These are phyloP conservation scores for Amphibalanus amphitrite DNA, from an alignment of 1,140 invertebrate species.

Conservation along the genomic window DNA sequence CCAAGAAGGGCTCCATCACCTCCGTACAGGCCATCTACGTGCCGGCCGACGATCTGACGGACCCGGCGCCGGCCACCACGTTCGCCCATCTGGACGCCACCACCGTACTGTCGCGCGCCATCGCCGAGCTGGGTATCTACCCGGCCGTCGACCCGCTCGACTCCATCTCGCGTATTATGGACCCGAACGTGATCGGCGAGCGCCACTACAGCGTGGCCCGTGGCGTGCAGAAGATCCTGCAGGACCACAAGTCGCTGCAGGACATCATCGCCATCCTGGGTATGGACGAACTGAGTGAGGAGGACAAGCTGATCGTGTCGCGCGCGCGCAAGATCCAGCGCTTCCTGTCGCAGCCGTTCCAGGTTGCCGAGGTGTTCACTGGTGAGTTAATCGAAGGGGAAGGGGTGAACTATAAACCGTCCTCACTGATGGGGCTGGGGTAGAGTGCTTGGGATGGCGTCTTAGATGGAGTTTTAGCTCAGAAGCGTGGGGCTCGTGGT, in stretches of 20 bases:
- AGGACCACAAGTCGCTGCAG: conserved; percentile 48
- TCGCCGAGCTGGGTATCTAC: conserved; percentile 44
- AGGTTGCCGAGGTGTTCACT: conserved; percentile 39
- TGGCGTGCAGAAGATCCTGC: conserved; percentile 31
- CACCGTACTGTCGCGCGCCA: conserved; percentile 42
- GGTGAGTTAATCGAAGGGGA: too few species aligned
- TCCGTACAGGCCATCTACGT: conserved; percentile 46
- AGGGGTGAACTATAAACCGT: too few species aligned
- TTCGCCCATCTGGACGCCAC: conserved; percentile 47
- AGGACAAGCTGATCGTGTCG: conserved; percentile 45
- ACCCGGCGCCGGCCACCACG: conserved; percentile 44
- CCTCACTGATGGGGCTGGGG: too few species aligned
- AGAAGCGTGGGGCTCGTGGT: too few species aligned
- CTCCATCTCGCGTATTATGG: conserved; percentile 41
- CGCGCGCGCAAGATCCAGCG: conserved; percentile 46
- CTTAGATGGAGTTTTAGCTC: too few species aligned
- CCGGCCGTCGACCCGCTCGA: conserved; percentile 45
- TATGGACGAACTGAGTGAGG: conserved; percentile 52
- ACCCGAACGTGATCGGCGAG: conserved; percentile 38
- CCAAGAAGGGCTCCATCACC: conserved; percentile 44
- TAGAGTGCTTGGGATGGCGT: too few species aligned
- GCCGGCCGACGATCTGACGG: conserved; percentile 46
- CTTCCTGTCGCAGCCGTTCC: conserved; percentile 49
- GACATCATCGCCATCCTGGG: conserved; percentile 49
- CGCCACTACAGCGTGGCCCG: conserved; percentile 40